Evolutionary conservation across 2,888 invertebrate species (phyloP), one percentile per base, ranked within the genome.

Genomic region (Bugula neritina): DNA sequence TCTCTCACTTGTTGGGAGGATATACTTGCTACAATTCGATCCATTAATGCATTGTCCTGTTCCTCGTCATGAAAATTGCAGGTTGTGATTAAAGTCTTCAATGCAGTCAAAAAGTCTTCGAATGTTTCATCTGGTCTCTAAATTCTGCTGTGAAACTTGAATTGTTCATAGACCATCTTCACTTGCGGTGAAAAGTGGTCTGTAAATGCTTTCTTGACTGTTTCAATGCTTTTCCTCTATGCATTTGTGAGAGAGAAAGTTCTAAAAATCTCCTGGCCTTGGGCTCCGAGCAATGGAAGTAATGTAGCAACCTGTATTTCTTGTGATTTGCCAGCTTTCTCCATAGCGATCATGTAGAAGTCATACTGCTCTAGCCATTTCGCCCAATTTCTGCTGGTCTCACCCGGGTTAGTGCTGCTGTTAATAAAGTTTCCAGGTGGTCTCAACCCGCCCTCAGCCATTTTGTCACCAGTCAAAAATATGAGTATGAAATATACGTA

Each of bases 301-400:
- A 57, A n/a, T n/a, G 25, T 5, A 25, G 57, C 57, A 5, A 57
- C 57, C 23, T 57, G 57, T 13, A 57, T 57, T 17, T 21, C 52
- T 21, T 52, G 13, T 17, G 10, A 10, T 52, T 52, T 52, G 52
- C 13, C 21, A 52, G 10, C 52, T 21, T 57, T 57, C 23, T 57
- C 57, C 5, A 25, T 57, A 5, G 57, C 57, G 5, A 25, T 57
- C 57, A 57, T 25, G 57, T 57, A n/a, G 13, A 17, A 57, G 25
- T 57, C 23, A n/a, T 23, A 57, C 57, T 57, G 57, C 57, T 57
- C 23, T n/a, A 57, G 10, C 57, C 57, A 57, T 52, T 10, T 21
- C 52, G 21, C 21, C 52, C 10, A 52, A 25, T 57, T 25, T n/a
- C 10, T 57, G 57, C 23, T 57, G 10, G 25, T 57, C 25, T 57